phyloP scores from a whole-genome alignment of 2,888 invertebrate species.

The Folsomia candida region DNA sequence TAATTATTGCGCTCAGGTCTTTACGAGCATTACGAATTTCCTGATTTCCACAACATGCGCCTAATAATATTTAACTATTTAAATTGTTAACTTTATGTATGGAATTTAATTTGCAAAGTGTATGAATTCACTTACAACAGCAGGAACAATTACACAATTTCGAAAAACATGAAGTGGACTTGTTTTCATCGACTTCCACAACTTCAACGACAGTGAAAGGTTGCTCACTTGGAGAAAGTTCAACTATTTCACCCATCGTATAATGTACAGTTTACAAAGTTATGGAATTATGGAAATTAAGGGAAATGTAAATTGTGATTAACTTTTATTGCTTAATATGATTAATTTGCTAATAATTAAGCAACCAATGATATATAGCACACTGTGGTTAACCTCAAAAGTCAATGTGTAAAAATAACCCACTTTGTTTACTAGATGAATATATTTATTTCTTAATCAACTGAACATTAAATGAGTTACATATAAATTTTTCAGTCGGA shows the following conservation, averaged over 20 bases:
- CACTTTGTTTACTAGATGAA: too few relatives aligned
- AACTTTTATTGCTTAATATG: too few relatives aligned
- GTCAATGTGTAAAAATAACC: too few relatives aligned
- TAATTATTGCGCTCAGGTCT: conserved; percentile 2
- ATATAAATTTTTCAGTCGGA: too few relatives aligned
- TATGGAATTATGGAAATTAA: too few relatives aligned
- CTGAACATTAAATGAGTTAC: not conserved
- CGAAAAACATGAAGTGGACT: not conserved
- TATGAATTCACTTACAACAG: not conserved
- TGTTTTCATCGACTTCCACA: not conserved
- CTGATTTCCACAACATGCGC: not conserved
- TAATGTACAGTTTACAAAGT: too few relatives aligned
- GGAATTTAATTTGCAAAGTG: not conserved
- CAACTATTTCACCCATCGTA: too few relatives aligned
- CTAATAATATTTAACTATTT: not conserved
- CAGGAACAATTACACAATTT: not conserved
- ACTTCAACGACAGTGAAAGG: not conserved
- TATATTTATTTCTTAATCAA: not conserved
- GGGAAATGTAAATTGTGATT: too few relatives aligned
- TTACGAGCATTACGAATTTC: not conserved
- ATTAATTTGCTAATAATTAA: too few relatives aligned
- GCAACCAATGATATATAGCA: too few relatives aligned
- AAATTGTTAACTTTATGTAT: not conserved
- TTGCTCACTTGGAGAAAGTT: not conserved
- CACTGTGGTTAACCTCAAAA: too few relatives aligned